Evolutionary conservation across 2,888 invertebrate genomes (phyloP).

Genomic region (Amitus sp.): DNA sequence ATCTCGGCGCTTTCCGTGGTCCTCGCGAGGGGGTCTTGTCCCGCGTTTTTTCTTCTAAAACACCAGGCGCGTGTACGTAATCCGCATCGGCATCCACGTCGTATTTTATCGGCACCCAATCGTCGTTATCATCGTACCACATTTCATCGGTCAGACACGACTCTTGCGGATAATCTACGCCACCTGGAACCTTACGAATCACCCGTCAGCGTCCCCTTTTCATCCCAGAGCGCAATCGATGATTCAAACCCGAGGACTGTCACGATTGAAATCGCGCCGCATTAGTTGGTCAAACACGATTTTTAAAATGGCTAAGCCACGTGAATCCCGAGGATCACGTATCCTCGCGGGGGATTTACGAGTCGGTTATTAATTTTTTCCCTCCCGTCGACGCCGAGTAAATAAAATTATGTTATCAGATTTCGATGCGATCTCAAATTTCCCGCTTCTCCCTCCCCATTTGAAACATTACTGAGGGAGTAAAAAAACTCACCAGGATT

Average conservation of each 20-base stretch:
- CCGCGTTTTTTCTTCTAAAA: not conserved
- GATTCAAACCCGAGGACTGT: constrained; percentile 24
- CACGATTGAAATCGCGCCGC: constrained; percentile 24
- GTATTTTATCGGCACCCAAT: constrained; percentile 42
- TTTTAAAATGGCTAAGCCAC: constrained; percentile 21
- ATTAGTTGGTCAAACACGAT: constrained; percentile 26
- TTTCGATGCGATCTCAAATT: too few relatives aligned
- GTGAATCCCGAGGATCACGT: not conserved
- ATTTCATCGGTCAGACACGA: constrained; percentile 43
- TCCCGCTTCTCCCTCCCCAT: too few relatives aligned
- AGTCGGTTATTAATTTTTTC: too few relatives aligned
- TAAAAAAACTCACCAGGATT: constrained; percentile 1
- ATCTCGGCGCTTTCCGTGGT: not conserved
- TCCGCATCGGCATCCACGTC: constrained; percentile 33
- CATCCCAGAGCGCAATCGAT: constrained; percentile 10
- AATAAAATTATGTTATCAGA: too few relatives aligned
- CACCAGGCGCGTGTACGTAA: constrained; percentile 38
- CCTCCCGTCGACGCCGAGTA: too few relatives aligned
- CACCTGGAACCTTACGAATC: constrained; percentile 39
- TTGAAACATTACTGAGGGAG: too few relatives aligned
- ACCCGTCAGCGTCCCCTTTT: constrained; percentile 18
- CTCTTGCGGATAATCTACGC: constrained; percentile 43
- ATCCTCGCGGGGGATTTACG: not conserved
- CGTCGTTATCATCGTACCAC: constrained; percentile 37
- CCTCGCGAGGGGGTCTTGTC: too few relatives aligned